Percentiles rank a stretch among this genome's conserved stretches.
phyloP scores from a whole-genome alignment of 1,140 invertebrate genomes.

The Panulirus ornatus region DNA sequence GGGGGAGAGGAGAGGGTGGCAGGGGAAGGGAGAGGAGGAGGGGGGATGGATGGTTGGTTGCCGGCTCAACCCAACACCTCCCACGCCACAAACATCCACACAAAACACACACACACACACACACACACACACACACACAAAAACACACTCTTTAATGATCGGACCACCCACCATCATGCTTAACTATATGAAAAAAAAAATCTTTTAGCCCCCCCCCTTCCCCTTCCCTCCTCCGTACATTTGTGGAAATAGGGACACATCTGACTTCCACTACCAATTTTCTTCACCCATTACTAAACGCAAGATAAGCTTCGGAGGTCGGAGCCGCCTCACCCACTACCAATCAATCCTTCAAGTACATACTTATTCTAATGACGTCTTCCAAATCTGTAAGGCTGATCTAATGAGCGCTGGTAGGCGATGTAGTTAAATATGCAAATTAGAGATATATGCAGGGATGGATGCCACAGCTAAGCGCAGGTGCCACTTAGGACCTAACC shows the following conservation, averaged over 20 bases:
- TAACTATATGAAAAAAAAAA: not conserved
- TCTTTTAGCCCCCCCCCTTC: not conserved
- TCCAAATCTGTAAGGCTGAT: slow-evolving; percentile 67
- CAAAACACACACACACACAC: not conserved
- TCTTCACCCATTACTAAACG: slow-evolving; percentile 9
- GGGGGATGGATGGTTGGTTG: too few species aligned
- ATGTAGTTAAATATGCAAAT: slow-evolving; percentile 73
- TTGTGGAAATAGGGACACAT: too few species aligned
- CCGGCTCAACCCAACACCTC: not conserved
- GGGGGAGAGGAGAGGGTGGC: not conserved
- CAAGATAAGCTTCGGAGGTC: not conserved
- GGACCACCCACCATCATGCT: not conserved
- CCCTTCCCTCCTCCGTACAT: not conserved
- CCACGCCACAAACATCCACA: not conserved
- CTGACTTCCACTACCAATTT: not conserved
- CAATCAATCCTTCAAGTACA: slow-evolving; percentile 56
- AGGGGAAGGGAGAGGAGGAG: not conserved
- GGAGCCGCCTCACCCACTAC: not conserved
- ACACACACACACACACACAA: not conserved
- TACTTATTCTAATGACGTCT: slow-evolving; percentile 69
- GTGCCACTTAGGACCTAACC: slow-evolving; percentile 19
- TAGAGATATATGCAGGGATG: slow-evolving; percentile 54
- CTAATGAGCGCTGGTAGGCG: slow-evolving; percentile 70
- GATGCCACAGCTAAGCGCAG: slow-evolving; percentile 55
- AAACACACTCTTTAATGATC: not conserved